Evolutionary conservation across 2,888 invertebrate species (phyloP).

Genomic region (Tricholauxania praeusta): DNA sequence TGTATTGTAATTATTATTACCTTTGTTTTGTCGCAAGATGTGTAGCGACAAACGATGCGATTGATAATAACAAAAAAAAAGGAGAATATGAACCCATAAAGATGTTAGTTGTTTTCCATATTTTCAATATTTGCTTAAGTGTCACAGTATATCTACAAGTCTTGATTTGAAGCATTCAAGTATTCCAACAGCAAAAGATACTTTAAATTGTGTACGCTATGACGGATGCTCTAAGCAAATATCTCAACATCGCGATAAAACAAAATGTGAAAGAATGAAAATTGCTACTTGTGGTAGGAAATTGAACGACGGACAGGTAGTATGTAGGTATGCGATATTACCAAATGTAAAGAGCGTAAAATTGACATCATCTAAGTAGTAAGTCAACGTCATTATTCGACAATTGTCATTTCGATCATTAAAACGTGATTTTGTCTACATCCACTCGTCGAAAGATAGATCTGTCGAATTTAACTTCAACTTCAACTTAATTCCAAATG

Average conservation of each 20-base stretch:
- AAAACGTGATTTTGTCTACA: slow-evolving; percentile 21
- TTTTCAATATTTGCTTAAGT: slow-evolving; percentile 17
- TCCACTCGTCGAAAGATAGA: slow-evolving; percentile 11
- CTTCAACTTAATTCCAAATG: slow-evolving; percentile 13
- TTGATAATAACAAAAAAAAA: slow-evolving; percentile 8
- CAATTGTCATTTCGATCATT: slow-evolving; percentile 15
- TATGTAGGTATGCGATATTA: neutral
- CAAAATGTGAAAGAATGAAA: neutral
- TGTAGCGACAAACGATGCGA: slow-evolving; percentile 27
- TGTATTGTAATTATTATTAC: slow-evolving; percentile 13
- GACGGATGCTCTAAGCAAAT: slow-evolving; percentile 22
- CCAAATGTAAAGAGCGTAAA: slow-evolving; percentile 4
- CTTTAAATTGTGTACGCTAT: neutral
- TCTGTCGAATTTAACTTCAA: slow-evolving; percentile 27
- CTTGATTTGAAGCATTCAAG: slow-evolving; percentile 4
- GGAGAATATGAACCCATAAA: slow-evolving; percentile 1
- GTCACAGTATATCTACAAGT: slow-evolving; percentile 5
- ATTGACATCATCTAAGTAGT: slow-evolving; percentile 9
- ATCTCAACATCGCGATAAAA: neutral
- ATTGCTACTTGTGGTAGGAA: neutral
- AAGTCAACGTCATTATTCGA: slow-evolving; percentile 8
- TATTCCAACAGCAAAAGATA: slow-evolving; percentile 26
- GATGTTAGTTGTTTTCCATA: neutral
- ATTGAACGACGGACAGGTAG: neutral
- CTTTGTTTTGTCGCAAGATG: slow-evolving; percentile 6